These are phyloP conservation scores for Tiaroga cobitis DNA, from an alignment of 2,797 vertebrate genomes.

Conservation along the genomic window DNA sequence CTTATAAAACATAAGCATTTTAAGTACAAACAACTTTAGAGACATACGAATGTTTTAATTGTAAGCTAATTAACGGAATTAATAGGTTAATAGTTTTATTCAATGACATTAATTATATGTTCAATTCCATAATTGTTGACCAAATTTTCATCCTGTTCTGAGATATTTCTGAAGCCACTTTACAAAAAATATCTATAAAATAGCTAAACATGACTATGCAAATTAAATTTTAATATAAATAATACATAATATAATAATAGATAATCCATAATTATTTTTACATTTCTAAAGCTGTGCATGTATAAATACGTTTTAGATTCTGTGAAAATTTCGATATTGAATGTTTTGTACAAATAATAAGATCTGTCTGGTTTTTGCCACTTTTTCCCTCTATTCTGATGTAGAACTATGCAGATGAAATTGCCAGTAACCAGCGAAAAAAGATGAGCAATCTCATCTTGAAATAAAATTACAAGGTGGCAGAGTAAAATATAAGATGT, in stretches of 20 bases:
- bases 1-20: neutral
- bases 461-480: constrained; percentile 35
- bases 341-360: constrained; percentile 4
- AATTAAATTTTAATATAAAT: neutral
- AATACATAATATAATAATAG: neutral
- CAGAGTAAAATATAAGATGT: constrained; percentile 52
- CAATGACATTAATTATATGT: neutral
- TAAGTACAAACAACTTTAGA: neutral
- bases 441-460: constrained; percentile 26
- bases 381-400: constrained; percentile 8
- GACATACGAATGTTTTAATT: neutral
- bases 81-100: neutral
- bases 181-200: neutral
- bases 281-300: neutral
- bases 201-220: neutral
- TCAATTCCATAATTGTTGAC: neutral
- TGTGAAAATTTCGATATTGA: neutral
- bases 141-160: neutral
- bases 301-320: neutral
- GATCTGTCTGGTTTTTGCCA: neutral
- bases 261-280: neutral
- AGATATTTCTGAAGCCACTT: neutral
- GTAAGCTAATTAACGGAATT: neutral
- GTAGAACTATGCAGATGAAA: constrained; percentile 20
- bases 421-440: neutral